Percentiles rank a stretch among this genome's conserved stretches.
phyloP scores from a whole-genome alignment of 2,797 vertebrate genomes.

The Choloepus didactylus region DNA sequence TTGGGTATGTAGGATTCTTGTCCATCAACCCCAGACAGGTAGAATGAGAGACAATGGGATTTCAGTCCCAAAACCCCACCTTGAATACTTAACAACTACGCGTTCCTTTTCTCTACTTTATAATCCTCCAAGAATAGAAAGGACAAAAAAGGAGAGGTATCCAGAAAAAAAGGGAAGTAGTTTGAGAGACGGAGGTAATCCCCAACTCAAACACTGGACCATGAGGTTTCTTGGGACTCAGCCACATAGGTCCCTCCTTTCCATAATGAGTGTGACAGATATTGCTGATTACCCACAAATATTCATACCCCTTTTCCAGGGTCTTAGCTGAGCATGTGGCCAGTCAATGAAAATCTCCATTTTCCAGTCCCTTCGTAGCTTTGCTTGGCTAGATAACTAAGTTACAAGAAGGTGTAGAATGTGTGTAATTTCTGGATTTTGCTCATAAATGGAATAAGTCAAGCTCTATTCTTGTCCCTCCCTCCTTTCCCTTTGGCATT shows the following conservation, averaged over 20 bases:
- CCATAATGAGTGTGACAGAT: neutral
- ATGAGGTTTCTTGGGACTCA: neutral
- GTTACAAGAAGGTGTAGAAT: neutral
- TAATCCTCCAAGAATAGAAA: neutral
- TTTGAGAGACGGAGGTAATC: neutral
- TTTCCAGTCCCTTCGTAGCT: neutral
- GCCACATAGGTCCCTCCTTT: fast-evolving
- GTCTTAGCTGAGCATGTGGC: neutral
- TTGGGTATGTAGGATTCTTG: neutral
- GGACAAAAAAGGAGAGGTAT: neutral
- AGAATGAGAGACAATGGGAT: neutral
- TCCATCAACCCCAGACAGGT: neutral
- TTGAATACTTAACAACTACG: neutral
- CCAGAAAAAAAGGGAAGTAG: neutral
- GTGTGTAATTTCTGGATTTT: neutral
- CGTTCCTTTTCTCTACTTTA: neutral
- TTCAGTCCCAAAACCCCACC: neutral
- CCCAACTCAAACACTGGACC: neutral
- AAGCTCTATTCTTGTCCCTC: neutral
- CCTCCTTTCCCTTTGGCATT: neutral
- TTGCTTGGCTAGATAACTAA: neutral
- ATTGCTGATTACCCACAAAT: neutral
- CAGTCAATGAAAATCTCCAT: neutral
- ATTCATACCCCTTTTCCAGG: neutral
- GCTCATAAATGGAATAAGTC: neutral